Base-by-base conservation (phyloP, 2,797 vertebrate species). In the Microctenopoma stevenorrisi region DNA sequence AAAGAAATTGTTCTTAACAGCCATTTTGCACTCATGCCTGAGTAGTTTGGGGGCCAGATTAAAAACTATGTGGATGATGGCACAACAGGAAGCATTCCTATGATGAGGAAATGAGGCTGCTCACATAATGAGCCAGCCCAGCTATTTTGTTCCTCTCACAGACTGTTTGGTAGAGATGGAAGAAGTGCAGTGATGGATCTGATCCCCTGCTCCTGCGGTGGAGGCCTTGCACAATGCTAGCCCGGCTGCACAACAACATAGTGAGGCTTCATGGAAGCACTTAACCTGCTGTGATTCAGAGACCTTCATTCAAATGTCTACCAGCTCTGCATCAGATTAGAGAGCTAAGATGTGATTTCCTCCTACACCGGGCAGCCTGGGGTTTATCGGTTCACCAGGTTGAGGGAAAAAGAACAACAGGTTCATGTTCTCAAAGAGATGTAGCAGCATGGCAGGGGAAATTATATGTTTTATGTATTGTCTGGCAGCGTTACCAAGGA, bases 51-150 rank as follows among this genome's bases (percentile, higher is more conserved):
- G 77, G 84, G 81, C 68, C 70, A 81, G 81, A 91, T 87, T 88
- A 84, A 85, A 91, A 91, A 88, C 79, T 64, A 74, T 65, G 71
- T 63, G 78, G 87, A 92, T 87, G 87, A 92, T 87, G 90, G 86
- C 86, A 91, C 84, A 88, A 88, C 92, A 92, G 93, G 92, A 94
- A 93, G 88, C 85, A 61, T 88, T 89, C 66, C 79, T 91, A 91
- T 92, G 92, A 93, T 93, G 91, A 91, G 85, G 91, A 79, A 93
- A 93, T 93, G 85, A 89, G 81, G 84, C 86, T 52, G 82, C 86
- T 86, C 68, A 28, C 85, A 82, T 92, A 92, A 92, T 90, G 84
- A 91, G 89, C 68, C 74, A 25, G 51, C 35, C 73, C 88, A 91
- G 79, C 87, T 88, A 86, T 64, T 78, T 42, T 38, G 69, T 59